phyloP scores from a whole-genome alignment of 2,797 vertebrate species.

The Spondyliosoma cantharus region DNA sequence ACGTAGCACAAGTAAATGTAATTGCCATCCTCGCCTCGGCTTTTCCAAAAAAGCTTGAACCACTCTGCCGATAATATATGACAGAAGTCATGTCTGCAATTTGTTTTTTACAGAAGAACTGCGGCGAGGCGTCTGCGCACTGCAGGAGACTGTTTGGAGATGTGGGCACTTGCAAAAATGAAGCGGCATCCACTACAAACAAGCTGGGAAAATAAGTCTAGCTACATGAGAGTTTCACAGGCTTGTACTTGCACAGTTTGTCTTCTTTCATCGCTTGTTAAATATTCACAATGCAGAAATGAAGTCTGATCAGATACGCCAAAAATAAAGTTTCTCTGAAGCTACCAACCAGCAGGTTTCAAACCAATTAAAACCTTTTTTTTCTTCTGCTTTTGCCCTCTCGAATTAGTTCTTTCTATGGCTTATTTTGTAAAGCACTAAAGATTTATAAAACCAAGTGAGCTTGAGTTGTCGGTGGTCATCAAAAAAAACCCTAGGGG shows the following conservation, averaged over 20 bases:
- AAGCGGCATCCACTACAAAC: slow-evolving; percentile 51
- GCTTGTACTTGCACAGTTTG: slow-evolving; percentile 57
- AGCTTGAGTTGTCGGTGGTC: slow-evolving; percentile 60
- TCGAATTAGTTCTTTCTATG: slow-evolving; percentile 80
- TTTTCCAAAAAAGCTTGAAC: slow-evolving; percentile 57
- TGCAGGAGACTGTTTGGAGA: slow-evolving; percentile 16
- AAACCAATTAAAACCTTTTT: slow-evolving; percentile 25
- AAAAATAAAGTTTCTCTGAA: slow-evolving; percentile 25
- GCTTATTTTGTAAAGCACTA: slow-evolving; percentile 82
- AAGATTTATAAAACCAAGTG: slow-evolving; percentile 76
- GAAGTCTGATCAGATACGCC: slow-evolving; percentile 28
- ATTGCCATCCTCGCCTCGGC: slow-evolving; percentile 59
- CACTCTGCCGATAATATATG: slow-evolving; percentile 43
- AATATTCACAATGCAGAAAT: slow-evolving; percentile 60
- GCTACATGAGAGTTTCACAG: slow-evolving; percentile 64
- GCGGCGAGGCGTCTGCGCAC: background rate
- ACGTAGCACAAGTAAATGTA: slow-evolving; percentile 62
- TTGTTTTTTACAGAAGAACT: slow-evolving; percentile 38
- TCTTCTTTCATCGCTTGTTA: slow-evolving; percentile 53
- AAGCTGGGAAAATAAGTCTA: slow-evolving; percentile 40
- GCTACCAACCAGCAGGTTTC: slow-evolving; percentile 42
- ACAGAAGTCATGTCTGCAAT: slow-evolving; percentile 46
- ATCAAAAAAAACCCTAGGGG: slow-evolving; percentile 42
- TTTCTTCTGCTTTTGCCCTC: slow-evolving; percentile 37
- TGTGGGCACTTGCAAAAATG: slow-evolving; percentile 47